Evolutionary conservation across 1,140 invertebrate genomes (phyloP).

Genomic region (Brachionus asplanchnoidis): DNA sequence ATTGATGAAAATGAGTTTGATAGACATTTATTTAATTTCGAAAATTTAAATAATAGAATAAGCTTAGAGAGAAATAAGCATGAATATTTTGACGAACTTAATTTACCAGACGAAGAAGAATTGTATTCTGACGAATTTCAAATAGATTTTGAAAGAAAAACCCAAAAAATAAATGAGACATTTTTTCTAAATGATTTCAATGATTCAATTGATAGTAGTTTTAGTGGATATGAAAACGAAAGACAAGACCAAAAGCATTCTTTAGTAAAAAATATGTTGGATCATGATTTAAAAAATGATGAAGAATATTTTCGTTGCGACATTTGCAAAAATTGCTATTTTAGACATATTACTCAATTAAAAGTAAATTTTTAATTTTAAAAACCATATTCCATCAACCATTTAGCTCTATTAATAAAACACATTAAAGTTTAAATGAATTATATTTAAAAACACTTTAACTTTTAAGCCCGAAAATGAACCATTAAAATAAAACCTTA

Average conservation of each 20-base stretch:
- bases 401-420: too few relatives aligned
- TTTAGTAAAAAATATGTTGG: not conserved
- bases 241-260: not conserved
- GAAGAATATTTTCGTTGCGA: not conserved
- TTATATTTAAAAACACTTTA: too few relatives aligned
- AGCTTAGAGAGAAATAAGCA: not conserved
- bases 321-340: not conserved
- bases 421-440: too few relatives aligned
- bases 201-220: not conserved
- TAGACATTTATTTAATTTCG: constrained; percentile 7
- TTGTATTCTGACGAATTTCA: not conserved
- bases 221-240: not conserved
- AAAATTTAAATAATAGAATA: not conserved
- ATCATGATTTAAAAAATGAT: not conserved
- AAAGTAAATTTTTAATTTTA: not conserved
- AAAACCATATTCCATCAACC: too few relatives aligned
- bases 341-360: constrained; percentile 18
- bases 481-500: too few relatives aligned
- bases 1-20: not conserved
- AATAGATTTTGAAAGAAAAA: not conserved
- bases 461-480: too few relatives aligned
- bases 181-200: not conserved
- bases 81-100: not conserved
- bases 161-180: not conserved
- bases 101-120: not conserved